A percentile compares a stretch with the other conserved stretches of the same genome.
Evolutionary conservation across 2,113 vertebrate genomes (phyloP).

Genomic region (Pseudorectes ferrugineus): DNA sequence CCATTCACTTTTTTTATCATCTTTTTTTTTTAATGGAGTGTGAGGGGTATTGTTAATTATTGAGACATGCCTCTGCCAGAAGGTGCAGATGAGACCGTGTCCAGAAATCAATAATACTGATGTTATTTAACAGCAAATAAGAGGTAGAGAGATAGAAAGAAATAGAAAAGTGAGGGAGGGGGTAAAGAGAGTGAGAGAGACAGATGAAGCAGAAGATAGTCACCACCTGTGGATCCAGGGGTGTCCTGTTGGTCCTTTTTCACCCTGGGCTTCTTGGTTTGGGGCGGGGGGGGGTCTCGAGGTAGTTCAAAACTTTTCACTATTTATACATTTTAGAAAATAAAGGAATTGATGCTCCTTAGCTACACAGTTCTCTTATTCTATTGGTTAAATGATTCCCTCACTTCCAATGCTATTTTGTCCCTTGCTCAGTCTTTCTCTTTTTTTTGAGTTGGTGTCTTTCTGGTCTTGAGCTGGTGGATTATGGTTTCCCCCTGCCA

Average conservation of each 20-base stretch:
- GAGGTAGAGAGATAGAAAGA: background rate
- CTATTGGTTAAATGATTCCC: background rate
- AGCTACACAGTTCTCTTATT: background rate
- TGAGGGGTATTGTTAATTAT: background rate
- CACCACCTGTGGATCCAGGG: background rate
- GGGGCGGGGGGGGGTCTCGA: rapidly evolving
- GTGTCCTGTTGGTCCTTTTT: background rate
- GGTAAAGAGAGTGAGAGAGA: background rate
- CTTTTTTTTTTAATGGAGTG: background rate
- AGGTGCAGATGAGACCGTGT: background rate
- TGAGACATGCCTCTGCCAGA: background rate
- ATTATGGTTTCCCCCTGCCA: background rate
- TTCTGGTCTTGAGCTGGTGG: background rate
- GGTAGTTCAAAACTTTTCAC: background rate
- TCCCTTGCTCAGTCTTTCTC: background rate
- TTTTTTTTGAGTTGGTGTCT: background rate
- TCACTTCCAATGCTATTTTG: background rate
- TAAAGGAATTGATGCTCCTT: background rate
- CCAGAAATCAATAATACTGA: background rate
- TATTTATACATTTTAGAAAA: background rate
- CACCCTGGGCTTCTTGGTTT: background rate
- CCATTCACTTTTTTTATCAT: background rate
- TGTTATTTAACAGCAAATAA: background rate
- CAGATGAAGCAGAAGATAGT: background rate
- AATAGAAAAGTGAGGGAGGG: background rate